Base-by-base conservation (phyloP, 2,888 invertebrate species). In the Plutella xylostella region DNA sequence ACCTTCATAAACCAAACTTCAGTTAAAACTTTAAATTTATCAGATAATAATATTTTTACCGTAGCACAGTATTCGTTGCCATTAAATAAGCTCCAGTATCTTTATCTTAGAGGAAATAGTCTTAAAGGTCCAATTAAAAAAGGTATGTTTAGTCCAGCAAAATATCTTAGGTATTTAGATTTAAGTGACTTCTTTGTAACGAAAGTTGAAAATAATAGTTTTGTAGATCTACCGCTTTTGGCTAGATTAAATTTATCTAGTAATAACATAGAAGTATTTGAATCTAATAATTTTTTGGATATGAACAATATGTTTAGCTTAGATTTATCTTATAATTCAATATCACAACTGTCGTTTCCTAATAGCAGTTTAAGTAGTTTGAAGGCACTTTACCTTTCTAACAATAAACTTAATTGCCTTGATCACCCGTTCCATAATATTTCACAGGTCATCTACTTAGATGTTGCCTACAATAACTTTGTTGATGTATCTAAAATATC, bases 231-330 rank as follows among this genome's bases (percentile, higher is more conserved):
- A 50, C 71, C 74, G 7, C 59, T 70, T n/a, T 42, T 79, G 28
- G 65, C 66, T 5, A 57, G 65, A 50, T 51, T 82, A 4, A 78
- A 79, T 51, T 45, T 82, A 43, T 79, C 79, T 2, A 54, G 70
- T 37, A 79, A 77, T 54, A 42, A 51, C 22, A 68, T 82, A 15
- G 52, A 62, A 21, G 51, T 45, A n/a, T 63, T 82, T 37, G 57
- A 61, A 5, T 44, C 12, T 4, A 31, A 41, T n/a, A 79, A 72
- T 55, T 80, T 82, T 22, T 54, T 51, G 38, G 58, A 57, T 1
- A 54, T 75, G 45, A 58, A 62, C 31, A 78, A 78, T 45, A 58
- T 80, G 56, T 72, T 63, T 34, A 72, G 71, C 45, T 58, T 82
- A 46, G 78, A 82, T 53, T 37, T 82, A 30, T 78, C 80, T 2